These are phyloP conservation scores for Cyanoramphus novaezelandiae DNA, from an alignment of 2,113 vertebrate species.

Conservation along the genomic window DNA sequence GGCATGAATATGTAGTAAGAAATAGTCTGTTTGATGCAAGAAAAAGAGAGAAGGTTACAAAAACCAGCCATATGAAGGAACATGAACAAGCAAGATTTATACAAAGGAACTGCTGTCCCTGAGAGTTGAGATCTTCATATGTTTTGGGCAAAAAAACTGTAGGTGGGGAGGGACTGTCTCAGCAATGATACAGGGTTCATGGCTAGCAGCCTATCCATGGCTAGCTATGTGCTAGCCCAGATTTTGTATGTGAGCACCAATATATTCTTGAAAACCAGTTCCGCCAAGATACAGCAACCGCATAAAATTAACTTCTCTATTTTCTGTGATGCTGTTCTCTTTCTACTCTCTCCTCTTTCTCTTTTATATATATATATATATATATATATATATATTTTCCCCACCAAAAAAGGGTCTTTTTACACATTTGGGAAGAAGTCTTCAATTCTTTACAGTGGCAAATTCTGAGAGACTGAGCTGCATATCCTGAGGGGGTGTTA, in stretches of 20 bases:
- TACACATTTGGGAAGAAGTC: background rate
- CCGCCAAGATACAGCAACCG: background rate
- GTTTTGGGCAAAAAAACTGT: background rate
- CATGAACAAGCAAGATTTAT: background rate
- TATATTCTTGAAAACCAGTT: background rate
- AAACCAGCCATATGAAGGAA: background rate
- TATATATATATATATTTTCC: too few relatives aligned
- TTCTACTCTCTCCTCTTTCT: background rate
- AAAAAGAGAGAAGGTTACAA: background rate
- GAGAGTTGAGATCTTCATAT: background rate
- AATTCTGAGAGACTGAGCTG: background rate
- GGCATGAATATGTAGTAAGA: background rate
- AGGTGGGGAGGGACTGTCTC: background rate
- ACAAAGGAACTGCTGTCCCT: background rate
- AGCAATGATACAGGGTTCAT: background rate
- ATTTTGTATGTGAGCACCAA: background rate
- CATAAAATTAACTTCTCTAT: background rate
- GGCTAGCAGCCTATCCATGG: background rate
- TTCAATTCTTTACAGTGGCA: background rate
- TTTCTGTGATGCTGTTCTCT: background rate
- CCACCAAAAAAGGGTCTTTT: accelerated
- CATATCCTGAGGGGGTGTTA: accelerated
- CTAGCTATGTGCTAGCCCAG: background rate
- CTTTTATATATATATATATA: too few relatives aligned
- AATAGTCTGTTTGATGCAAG: background rate